Evolutionary conservation across 2,797 vertebrate species (phyloP).

Genomic region (Lepidocolaptes lacrymiger): DNA sequence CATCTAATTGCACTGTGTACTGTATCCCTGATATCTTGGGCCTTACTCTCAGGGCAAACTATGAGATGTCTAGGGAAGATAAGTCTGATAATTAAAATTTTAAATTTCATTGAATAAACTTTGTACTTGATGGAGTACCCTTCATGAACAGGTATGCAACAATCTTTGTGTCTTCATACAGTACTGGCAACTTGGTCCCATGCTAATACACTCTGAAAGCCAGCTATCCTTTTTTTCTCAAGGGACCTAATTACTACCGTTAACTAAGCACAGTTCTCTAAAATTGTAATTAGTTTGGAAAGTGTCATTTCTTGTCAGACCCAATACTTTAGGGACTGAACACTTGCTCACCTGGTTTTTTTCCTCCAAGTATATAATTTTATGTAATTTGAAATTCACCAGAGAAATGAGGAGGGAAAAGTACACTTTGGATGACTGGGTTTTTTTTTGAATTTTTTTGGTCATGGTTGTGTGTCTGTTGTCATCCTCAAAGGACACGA

Average conservation of each 20-base stretch:
- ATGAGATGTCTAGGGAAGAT: not conserved
- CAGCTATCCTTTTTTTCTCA: not conserved
- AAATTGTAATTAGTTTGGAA: not conserved
- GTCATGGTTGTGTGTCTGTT: not conserved
- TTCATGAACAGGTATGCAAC: not conserved
- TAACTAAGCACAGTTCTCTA: not conserved
- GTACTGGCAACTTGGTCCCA: not conserved
- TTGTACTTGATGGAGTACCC: not conserved
- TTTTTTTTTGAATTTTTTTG: not conserved
- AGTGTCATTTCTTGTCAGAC: not conserved
- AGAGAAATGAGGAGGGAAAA: not conserved
- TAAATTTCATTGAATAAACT: not conserved
- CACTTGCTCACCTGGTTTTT: not conserved
- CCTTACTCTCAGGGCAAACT: not conserved
- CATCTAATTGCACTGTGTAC: accelerated
- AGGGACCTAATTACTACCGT: not conserved
- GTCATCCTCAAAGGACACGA: not conserved
- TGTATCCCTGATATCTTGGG: accelerated
- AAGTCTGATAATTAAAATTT: not conserved
- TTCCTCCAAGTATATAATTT: not conserved
- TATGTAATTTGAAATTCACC: not conserved
- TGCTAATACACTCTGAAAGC: not conserved
- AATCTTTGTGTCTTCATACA: not conserved
- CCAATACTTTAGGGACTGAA: not conserved
- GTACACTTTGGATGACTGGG: not conserved